Evolutionary conservation across 1,140 invertebrate genomes (phyloP), one percentile per base, ranked within the genome.

Genomic region (Drosophila aff.): DNA sequence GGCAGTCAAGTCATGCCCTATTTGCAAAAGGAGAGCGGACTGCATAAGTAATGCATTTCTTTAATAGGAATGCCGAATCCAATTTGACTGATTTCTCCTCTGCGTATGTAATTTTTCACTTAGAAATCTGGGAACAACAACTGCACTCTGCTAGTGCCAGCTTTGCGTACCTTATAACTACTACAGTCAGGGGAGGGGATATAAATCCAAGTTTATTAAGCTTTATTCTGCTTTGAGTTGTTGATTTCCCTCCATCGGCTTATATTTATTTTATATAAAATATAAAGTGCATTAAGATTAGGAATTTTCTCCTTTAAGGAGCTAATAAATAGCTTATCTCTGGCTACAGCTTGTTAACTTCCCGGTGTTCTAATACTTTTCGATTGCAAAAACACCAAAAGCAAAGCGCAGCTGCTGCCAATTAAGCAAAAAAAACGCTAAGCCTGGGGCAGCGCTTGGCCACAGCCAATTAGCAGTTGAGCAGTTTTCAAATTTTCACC

Each of bases 381-480:
- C 36, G 57, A 46, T 61, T 66, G 55, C 57, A 46, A 43, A 61
- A 61, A 13, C 43, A n/a, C 15, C 53, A 40, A 40, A 57, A 78
- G 15, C 44, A 26, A 49, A 58, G 33, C 33, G 46, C 66, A 65
- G 60, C 75, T 61, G 82, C 66, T 65, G 52, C 76, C 64, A 82
- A 87, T 86, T 77, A 84, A 68, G 59, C 73, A 68, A 47, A 62
- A 65, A 62, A 79, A 68, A 47, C 23, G 16, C 40, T 57, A 68
- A 65, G 52, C 65, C 49, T 36, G 38, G 47, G 46, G 49, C 40
- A 49, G 15, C 43, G 52, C 60, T 66, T 55, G 49, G 57, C 71
- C 85, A 76, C 67, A 76, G 75, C 85, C 85, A 90, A 90, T 90
- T 90, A 90, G 76, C 81, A 89, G 71, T 76, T 84, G 87, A 89